Conservation (phyloP, 1,140 invertebrate species). For the Scylla paramamosain region DNA sequence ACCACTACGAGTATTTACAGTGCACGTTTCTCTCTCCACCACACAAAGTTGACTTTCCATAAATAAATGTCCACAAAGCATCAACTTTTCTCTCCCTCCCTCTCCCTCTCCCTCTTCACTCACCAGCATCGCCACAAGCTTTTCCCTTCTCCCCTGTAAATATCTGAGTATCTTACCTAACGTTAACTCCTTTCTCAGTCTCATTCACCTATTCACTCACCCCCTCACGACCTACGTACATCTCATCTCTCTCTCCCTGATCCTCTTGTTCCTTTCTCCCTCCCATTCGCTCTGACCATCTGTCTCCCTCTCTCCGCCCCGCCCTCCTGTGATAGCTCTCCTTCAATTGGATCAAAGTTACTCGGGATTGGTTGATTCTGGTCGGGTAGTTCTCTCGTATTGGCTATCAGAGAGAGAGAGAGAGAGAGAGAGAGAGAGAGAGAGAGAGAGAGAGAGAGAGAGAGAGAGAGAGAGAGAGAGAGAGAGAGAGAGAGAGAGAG, state of each 20-base stretch:
- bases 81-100: no score
- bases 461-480: conserved; percentile 37
- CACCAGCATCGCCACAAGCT: no score
- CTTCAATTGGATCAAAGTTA: not conserved
- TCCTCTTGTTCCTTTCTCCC: not conserved
- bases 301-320: not conserved
- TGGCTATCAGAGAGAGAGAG: not conserved
- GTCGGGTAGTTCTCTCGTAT: not conserved
- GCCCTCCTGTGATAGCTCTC: not conserved
- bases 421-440: conserved; percentile 22
- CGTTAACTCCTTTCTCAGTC: no score
- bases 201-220: no score
- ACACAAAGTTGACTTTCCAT: not conserved
- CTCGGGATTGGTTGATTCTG: not conserved
- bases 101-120: no score
- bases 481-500: conserved; percentile 36
- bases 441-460: conserved; percentile 48
- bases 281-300: not conserved
- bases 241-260: not conserved
- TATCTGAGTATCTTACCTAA: no score
- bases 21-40: not conserved
- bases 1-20: not conserved
- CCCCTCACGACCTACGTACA: not conserved
- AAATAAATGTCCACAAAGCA: not conserved
- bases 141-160: no score